Conservation (phyloP, 2,113 vertebrate species). For the Callopanchax toddi region DNA sequence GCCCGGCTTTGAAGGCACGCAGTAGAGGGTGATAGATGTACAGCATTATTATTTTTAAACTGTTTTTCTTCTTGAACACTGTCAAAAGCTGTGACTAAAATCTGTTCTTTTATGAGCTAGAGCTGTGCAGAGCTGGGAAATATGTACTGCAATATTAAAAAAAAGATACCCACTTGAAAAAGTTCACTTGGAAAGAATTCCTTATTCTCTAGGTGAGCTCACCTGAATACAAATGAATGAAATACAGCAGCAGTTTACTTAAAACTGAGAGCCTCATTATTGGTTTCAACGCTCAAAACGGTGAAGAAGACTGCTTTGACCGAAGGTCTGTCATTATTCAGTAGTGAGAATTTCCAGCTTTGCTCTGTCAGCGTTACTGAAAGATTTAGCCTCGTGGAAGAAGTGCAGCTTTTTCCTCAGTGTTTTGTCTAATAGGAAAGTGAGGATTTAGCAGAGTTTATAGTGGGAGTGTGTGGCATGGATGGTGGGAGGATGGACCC, state of each 20-base stretch:
- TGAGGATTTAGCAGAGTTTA: neutral
- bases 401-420: neutral
- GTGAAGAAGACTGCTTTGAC: neutral
- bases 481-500: neutral
- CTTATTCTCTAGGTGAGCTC: neutral
- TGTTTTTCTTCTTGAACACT: constrained; percentile 5
- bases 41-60: constrained; percentile 21
- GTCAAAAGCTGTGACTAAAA: neutral
- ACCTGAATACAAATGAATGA: neutral
- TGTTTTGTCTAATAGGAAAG: neutral
- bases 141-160: neutral
- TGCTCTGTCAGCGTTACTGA: constrained; percentile 5
- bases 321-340: neutral
- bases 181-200: neutral
- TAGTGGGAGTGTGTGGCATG: neutral
- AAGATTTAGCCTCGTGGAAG: neutral
- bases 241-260: neutral
- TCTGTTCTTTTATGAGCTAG: neutral
- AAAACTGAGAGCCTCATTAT: neutral
- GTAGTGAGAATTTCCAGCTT: neutral
- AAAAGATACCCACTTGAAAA: neutral
- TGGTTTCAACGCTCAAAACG: neutral
- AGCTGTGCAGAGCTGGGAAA: neutral
- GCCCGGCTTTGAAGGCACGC: constrained; percentile 29
- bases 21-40: constrained; percentile 25